Evolutionary conservation across 1,140 invertebrate genomes (phyloP).

Genomic region (Saccostrea echinata): DNA sequence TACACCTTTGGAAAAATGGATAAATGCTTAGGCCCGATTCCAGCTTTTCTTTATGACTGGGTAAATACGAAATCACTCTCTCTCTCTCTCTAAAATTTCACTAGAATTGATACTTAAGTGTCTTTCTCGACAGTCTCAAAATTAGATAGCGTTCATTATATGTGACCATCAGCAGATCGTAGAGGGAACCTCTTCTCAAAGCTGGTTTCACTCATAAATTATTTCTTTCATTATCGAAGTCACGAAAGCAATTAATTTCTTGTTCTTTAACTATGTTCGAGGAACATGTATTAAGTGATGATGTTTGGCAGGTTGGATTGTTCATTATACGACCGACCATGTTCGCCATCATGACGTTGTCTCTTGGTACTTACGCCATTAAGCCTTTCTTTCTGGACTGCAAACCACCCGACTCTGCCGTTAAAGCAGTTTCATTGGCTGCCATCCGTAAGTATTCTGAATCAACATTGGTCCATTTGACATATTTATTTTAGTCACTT

Average conservation of each 20-base stretch:
- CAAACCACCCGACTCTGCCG: constrained; percentile 62
- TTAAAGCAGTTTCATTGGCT: constrained; percentile 67
- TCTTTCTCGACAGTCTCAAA: no score
- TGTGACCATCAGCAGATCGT: no score
- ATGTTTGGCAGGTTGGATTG: constrained; percentile 84
- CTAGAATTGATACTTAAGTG: no score
- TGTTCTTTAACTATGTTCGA: neutral
- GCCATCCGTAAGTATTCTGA: constrained; percentile 69
- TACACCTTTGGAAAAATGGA: constrained; percentile 67
- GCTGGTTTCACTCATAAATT: neutral
- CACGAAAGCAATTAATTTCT: neutral
- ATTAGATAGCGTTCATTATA: no score
- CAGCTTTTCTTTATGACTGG: constrained; percentile 76
- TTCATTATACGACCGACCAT: constrained; percentile 84
- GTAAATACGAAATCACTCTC: neutral
- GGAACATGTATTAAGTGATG: neutral
- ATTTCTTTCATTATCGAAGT: neutral
- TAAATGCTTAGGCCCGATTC: constrained; percentile 69
- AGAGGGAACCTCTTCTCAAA: neutral
- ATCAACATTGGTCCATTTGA: neutral
- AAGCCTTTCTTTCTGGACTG: constrained; percentile 88
- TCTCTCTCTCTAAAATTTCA: no score
- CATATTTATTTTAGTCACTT: neutral
- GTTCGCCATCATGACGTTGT: constrained; percentile 94
- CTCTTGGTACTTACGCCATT: constrained; percentile 94